Percentiles rank a stretch among this genome's conserved stretches.
Evolutionary conservation across 1,140 invertebrate genomes (phyloP).

Genomic region (Argopecten irradians): DNA sequence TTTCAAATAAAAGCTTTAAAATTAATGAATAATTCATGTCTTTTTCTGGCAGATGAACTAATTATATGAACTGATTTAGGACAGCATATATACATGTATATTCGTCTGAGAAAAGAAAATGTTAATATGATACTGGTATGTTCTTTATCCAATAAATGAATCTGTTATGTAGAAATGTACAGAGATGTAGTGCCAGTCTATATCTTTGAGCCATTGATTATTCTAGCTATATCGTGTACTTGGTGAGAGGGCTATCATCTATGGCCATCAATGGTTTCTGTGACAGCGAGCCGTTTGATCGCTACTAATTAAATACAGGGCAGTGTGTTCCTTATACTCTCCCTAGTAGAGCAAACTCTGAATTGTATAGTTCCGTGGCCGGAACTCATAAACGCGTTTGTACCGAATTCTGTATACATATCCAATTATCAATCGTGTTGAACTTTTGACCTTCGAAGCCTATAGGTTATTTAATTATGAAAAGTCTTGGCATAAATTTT

Average conservation of each 20-base stretch:
- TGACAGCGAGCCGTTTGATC: neutral
- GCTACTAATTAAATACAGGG: neutral
- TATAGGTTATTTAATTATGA: no score
- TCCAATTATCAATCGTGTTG: neutral
- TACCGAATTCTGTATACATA: neutral
- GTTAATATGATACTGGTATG: neutral
- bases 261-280: neutral
- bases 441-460: slow-evolving; percentile 11
- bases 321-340: neutral
- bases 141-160: neutral
- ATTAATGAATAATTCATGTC: no score
- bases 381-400: neutral
- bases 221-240: neutral
- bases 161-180: neutral
- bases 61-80: no score
- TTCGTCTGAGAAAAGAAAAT: no score
- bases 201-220: neutral
- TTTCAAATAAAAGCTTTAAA: no score
- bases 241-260: neutral
- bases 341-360: neutral
- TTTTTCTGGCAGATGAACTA: no score
- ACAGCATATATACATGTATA: no score
- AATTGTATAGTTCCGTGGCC: neutral
- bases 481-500: no score
- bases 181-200: neutral